Base-by-base conservation (phyloP, 2,113 vertebrate genomes). In the Catagonus wagneri region DNA sequence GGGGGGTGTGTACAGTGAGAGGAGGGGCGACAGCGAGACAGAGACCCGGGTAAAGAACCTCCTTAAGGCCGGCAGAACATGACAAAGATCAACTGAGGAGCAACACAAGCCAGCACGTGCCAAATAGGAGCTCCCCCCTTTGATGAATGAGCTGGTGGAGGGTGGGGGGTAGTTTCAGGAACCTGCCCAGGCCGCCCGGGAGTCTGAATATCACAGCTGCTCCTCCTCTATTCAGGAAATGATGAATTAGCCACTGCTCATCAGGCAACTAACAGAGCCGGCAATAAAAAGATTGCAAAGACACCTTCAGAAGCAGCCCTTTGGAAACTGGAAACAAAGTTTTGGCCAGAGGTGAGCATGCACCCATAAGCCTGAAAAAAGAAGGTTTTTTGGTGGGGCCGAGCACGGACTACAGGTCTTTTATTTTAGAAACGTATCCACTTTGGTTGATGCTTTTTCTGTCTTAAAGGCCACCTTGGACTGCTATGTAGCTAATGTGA, bases 111-210 rank as follows among this genome's bases (percentile, higher is more conserved):
- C 7, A 5, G 2, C 50, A 16, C 63, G 72, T 79, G 83, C 39
- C 39, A 19, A 1, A 10, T 0, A 32, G 83, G 32, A 1, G 16
- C 3, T 39, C 1, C 32, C n/a, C 9, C 5, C 58, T 17, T 16
- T 0, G 25, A 16, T 1, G 39, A 23, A 12, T 11, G 34, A 34
- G 58, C 13, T 4, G 4, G 54, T 39, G 32, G 29, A 4, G 6
- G 15, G 17, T 1, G 5, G 16, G 61, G 29, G 25, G 36, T 44
- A 44, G 44, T 8, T 44, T 44, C 44, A 44, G 44, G 44, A 44
- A 25, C 32, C 58, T 7, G 11, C 13, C 32, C 20, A 34, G 29
- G 61, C 27, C 6, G 61, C 25, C 19, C 9, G 56, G 22, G 14
- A 22, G 75, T 23, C 34, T 13, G 56, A 50, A 14, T 7, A 1